phyloP scores from a whole-genome alignment of 1,140 invertebrate species.

The Ostrea denselamellosa region DNA sequence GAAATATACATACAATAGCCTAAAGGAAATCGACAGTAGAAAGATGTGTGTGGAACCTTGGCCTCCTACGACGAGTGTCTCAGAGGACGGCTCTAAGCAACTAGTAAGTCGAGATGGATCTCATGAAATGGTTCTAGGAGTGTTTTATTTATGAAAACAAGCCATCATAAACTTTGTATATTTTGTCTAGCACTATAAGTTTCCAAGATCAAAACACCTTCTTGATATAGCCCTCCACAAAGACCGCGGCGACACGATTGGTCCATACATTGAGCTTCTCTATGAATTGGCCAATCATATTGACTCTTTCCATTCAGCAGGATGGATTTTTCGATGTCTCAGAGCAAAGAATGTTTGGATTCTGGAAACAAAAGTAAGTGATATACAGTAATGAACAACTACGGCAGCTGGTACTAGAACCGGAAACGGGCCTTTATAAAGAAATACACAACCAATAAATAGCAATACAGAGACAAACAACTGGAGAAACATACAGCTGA shows the following conservation, averaged over 20 bases:
- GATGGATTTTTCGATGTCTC: constrained; percentile 19
- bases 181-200: not conserved
- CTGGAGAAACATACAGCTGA: no score
- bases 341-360: not conserved
- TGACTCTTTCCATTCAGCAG: not conserved
- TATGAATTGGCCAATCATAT: constrained; percentile 7
- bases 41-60: constrained; percentile 18
- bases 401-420: no score
- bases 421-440: no score
- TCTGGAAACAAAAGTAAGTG: not conserved
- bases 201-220: not conserved
- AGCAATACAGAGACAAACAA: no score
- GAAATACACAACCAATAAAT: no score
- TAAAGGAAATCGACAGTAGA: not conserved
- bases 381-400: no score
- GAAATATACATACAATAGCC: not conserved
- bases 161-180: not conserved
- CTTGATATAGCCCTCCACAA: not conserved
- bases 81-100: not conserved
- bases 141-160: not conserved
- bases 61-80: not conserved
- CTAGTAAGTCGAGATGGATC: not conserved
- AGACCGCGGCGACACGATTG: not conserved
- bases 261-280: not conserved
- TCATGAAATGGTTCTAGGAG: not conserved